These are phyloP conservation scores for Agrochola lota DNA, from an alignment of 2,888 invertebrate species.

Conservation along the genomic window DNA sequence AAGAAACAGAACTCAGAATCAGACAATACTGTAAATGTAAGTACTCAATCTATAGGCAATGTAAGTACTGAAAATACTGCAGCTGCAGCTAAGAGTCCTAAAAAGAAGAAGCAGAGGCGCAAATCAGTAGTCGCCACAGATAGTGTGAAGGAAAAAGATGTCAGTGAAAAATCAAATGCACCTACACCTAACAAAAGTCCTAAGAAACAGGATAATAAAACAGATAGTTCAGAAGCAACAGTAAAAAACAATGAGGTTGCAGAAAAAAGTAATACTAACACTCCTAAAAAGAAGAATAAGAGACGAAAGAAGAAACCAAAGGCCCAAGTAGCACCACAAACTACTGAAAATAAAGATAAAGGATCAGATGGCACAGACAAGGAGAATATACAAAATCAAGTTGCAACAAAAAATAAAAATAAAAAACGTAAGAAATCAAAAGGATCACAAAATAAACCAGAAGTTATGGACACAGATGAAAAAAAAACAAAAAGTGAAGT, in stretches of 20 bases:
- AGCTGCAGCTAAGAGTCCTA: slow-evolving; percentile 57
- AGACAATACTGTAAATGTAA: slow-evolving; percentile 34
- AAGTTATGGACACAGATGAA: slow-evolving; percentile 33
- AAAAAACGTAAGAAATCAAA: slow-evolving; percentile 54
- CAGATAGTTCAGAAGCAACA: slow-evolving; percentile 28
- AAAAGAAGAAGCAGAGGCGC: slow-evolving; percentile 60
- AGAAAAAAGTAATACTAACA: slow-evolving; percentile 34
- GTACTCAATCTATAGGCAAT: slow-evolving; percentile 20
- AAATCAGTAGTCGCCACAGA: slow-evolving; percentile 55
- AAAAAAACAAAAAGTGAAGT: slow-evolving; percentile 8
- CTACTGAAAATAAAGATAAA: slow-evolving; percentile 22
- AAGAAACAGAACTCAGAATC: slow-evolving; percentile 65
- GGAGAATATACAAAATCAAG: slow-evolving; percentile 43
- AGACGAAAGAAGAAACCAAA: slow-evolving; percentile 60
- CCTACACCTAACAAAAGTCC: slow-evolving; percentile 26
- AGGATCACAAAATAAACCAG: slow-evolving; percentile 36
- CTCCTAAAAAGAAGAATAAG: slow-evolving; percentile 68
- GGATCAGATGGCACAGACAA: slow-evolving; percentile 27
- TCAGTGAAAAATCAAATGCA: slow-evolving; percentile 12
- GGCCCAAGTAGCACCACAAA: slow-evolving; percentile 6
- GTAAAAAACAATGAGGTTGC: slow-evolving; percentile 18
- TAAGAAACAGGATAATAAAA: slow-evolving; percentile 53
- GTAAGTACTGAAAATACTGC: slow-evolving; percentile 5
- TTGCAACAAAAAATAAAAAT: slow-evolving; percentile 61
- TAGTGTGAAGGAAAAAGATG: slow-evolving; percentile 33